Base-by-base conservation (phyloP, 2,113 vertebrate species). In the Limnothrissa miodon region DNA sequence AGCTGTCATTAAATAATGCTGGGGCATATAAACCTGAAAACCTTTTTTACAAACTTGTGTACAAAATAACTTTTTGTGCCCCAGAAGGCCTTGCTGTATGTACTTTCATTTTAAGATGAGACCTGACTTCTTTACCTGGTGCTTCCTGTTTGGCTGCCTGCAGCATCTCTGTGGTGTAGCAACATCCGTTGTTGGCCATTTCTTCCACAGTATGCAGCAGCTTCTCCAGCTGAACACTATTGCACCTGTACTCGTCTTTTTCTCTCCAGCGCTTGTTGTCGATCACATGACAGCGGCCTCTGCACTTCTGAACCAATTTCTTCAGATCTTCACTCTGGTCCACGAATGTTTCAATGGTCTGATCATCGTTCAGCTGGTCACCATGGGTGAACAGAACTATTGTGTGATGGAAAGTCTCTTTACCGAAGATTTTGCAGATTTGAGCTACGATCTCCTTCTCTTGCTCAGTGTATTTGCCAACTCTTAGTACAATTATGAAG, bases 401-500 rank as follows among this genome's bases (percentile, higher is more conserved):
- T 6, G 56, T n/a, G 25, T 62, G 56, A 62, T 10, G 9, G n/a
- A 62, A 62, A 62, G 56, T 62, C n/a, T 62, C 56, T 62, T 62
- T 62, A n/a, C 56, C 56, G 29, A 62, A 62, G n/a, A 62, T 62
- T 62, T 62, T 62, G n/a, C 56, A 23, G 25, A 62, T 25, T 62
- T 62, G 56, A 62, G 56, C n/a, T 1, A 62, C n/a, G 7, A 25
- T 62, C 10, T 62, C 56, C 10, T 62, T 62, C n/a, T 90, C 87
- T 0, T 90, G 89, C 29, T 39, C 44, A 4, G 90, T 86, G 79
- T 86, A 89, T 42, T 74, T 83, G 0, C 10, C 88, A 5, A 91
- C 86, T 84, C 15, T 85, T 0, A 92, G 87, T 33, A 93, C 87
- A 21, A 93, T 87, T 21, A 92, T 84, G 56, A 93, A 92, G 25